Evolutionary conservation across 2,113 vertebrate genomes (phyloP).

Genomic region (Notechis scutatus): DNA sequence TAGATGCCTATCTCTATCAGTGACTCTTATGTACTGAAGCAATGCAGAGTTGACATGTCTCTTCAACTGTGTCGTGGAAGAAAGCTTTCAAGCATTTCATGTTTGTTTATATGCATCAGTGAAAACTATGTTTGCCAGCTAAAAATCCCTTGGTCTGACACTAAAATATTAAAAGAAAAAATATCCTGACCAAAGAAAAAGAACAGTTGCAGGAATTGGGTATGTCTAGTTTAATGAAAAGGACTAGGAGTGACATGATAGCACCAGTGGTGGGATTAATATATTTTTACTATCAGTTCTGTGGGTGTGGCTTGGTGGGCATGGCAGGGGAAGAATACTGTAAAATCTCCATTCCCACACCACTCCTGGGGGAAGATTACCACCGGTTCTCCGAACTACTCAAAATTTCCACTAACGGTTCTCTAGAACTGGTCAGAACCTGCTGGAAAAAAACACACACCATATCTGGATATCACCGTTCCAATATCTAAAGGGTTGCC

Average conservation of each 20-base stretch:
- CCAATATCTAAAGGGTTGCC: accelerated
- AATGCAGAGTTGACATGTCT: neutral
- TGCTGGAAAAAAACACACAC: too few relatives aligned
- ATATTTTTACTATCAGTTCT: too few relatives aligned
- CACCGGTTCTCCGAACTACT: too few relatives aligned
- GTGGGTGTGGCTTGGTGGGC: too few relatives aligned
- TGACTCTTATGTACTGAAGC: neutral
- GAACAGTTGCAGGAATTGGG: neutral
- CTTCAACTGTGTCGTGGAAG: neutral
- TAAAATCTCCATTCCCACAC: too few relatives aligned
- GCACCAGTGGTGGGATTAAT: too few relatives aligned
- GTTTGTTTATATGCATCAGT: neutral
- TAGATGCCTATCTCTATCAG: neutral
- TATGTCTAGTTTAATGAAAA: neutral
- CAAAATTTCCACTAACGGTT: too few relatives aligned
- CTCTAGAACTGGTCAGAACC: too few relatives aligned
- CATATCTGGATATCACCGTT: neutral
- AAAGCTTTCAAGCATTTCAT: neutral
- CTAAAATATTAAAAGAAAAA: neutral
- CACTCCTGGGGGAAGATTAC: too few relatives aligned
- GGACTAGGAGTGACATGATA: neutral
- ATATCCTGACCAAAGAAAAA: neutral
- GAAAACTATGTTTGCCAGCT: neutral
- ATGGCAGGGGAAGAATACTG: too few relatives aligned
- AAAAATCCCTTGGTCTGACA: neutral